Base-by-base conservation (phyloP, 2,113 vertebrate species). In the Datnioides undecimradiatus region DNA sequence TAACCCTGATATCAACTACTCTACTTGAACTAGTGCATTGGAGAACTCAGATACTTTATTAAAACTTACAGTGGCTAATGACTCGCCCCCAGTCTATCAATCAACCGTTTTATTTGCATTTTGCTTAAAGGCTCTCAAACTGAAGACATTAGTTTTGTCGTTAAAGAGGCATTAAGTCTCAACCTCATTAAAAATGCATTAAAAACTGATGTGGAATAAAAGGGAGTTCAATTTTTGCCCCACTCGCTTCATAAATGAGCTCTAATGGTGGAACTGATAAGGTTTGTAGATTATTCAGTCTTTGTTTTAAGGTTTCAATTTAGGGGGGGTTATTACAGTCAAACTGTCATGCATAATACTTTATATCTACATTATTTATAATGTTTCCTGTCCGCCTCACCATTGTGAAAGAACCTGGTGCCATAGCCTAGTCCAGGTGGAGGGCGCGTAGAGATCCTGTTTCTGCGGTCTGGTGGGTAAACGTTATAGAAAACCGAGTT, bases 321-420 rank as follows among this genome's bases (percentile, higher is more conserved):
- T 43, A 43, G 14, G 5, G 17, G n/a, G 4, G 19, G 29, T 1
- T 8, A 43, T 33, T 43, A 5, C 5, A 23, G 34, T 52, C 38
- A 3, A 21, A 17, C 9, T 6, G 17, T 45, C 21, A 33, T 11
- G 8, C 27, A 48, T 8, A 31, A 3, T 46, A 21, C 9, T 49
- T 45, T 41, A 41, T 13, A 21, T 36, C 43, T n/a, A 41, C 62
- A 45, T 36, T 29, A 5, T 19, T 33, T 33, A 17, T 2, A 27
- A 34, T 6, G 2, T 45, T 36, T 29, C 21, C 43, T 29, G 64
- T 23, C 65, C 36, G 43, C 11, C 90, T 92, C 88, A 96, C 95
- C 95, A 3, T 94, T 86, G 49, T 94, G 93, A 79, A 95, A 95
- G 76, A 93, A 92, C 21, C 92, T 88, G 83, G 94, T 95, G n/a